Conservation (phyloP, 2,113 vertebrate genomes). For the Argyrosomus japonicus region DNA sequence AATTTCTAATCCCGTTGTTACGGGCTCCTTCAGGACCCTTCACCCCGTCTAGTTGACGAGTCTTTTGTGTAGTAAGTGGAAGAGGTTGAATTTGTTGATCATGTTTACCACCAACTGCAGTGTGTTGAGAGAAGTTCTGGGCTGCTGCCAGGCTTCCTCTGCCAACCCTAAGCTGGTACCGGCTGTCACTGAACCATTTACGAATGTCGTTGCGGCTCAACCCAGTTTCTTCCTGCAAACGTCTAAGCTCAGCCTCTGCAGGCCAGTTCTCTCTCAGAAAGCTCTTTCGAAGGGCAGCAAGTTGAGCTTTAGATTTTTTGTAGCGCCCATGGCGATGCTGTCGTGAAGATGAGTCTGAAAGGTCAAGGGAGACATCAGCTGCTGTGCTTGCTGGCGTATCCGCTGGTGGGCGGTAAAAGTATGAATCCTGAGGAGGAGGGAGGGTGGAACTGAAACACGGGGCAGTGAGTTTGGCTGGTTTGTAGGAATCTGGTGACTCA, state of each 20-base stretch:
- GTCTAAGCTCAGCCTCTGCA: conserved; percentile 85
- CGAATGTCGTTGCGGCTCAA: conserved; percentile 86
- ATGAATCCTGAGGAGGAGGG: conserved; percentile 84
- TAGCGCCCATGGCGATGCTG: conserved; percentile 81
- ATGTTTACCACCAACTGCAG: conserved; percentile 63
- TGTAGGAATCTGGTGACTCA: conserved; percentile 77
- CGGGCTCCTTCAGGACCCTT: conserved; percentile 63
- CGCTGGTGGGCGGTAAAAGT: conserved; percentile 80
- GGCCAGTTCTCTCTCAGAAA: conserved; percentile 85
- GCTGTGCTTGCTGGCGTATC: conserved; percentile 62
- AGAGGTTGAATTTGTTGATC: conserved; percentile 79
- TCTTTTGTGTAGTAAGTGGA: conserved; percentile 74
- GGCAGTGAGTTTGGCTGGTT: conserved; percentile 69
- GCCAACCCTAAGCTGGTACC: conserved; percentile 84
- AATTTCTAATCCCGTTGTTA: conserved; percentile 70
- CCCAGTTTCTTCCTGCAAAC: conserved; percentile 86
- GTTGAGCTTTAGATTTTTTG: conserved; percentile 85
- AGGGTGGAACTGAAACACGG: conserved; percentile 82
- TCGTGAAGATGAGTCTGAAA: conserved; percentile 67
- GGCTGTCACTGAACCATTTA: conserved; percentile 88
- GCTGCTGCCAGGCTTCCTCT: conserved; percentile 77
- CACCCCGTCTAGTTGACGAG: conserved; percentile 57
- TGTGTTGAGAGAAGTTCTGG: conserved; percentile 63
- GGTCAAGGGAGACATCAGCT: conserved; percentile 70
- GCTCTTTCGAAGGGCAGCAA: conserved; percentile 82